Evolutionary conservation across 2,113 vertebrate genomes (phyloP).

Genomic region (Notarius lentiginosus): DNA sequence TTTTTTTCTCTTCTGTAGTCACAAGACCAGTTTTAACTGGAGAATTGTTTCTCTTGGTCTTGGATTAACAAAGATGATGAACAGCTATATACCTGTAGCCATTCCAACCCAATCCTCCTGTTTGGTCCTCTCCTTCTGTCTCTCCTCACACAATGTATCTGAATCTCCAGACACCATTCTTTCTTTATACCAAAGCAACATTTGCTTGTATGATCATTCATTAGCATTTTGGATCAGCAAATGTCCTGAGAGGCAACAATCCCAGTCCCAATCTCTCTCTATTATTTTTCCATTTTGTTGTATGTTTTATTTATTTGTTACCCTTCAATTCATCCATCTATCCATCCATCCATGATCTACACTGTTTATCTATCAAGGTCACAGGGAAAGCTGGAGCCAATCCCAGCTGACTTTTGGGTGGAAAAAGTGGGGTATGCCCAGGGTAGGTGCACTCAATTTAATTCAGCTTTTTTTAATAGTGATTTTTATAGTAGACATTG

Average conservation of each 20-base stretch:
- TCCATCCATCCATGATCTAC: too few relatives aligned
- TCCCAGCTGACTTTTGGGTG: too few relatives aligned
- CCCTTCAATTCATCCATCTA: too few relatives aligned
- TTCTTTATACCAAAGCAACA: slow-evolving; percentile 1
- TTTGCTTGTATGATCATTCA: not conserved
- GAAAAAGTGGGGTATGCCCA: too few relatives aligned
- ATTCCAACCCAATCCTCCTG: not conserved
- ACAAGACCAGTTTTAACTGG: not conserved
- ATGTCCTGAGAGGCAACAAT: not conserved
- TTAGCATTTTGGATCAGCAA: not conserved
- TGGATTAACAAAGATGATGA: not conserved
- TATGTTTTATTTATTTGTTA: too few relatives aligned
- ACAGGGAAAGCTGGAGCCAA: too few relatives aligned
- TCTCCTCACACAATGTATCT: not conserved
- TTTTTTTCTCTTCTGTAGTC: not conserved
- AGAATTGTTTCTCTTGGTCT: not conserved
- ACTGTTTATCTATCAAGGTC: too few relatives aligned
- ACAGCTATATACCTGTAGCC: not conserved
- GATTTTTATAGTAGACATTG: not conserved
- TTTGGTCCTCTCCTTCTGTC: not conserved
- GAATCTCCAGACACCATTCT: slow-evolving; percentile 11
- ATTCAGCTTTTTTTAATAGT: not conserved
- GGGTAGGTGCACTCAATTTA: not conserved
- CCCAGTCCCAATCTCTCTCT: not conserved
- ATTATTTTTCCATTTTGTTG: not conserved